Base-by-base conservation (phyloP, 2,113 vertebrate genomes). In the Hystrix cristata region DNA sequence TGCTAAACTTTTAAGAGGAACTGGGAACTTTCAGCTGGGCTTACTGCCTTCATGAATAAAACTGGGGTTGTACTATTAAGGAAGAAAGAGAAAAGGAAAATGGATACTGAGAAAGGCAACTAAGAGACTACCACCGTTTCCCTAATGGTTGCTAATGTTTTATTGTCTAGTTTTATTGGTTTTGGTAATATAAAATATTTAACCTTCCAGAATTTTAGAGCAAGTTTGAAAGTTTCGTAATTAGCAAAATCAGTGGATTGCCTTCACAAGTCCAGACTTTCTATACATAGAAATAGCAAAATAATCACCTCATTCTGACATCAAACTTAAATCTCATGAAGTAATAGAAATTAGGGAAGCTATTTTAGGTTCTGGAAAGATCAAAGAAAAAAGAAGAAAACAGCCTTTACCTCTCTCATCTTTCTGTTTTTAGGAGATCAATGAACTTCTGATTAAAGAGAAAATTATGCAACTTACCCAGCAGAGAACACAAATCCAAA, bases 341-440 rank as follows among this genome's bases (percentile, higher is more conserved):
- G 18, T 94, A 95, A 91, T 65, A 27, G 46, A 88, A 93, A 94
- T 48, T 97, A 31, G 15, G 87, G 71, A 92, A 38, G 53, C 29
- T 72, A 46, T 60, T 86, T 43, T 89, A 92, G 38, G 34, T 76
- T 97, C 64, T 80, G 31, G 53, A 80, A 62, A 90, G 65, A 96
- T 81, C 67, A 0, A 94, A 95, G 71, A 34, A 96, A 96, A 95
- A 92, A 71, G 34, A 5, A 79, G 55, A 62, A 51, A 55, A 48
- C n/a, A 7, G 2, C 13, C 48, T 55, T 60, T 46, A 46, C 60
- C 29, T 86, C 57, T 95, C 23, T 97, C 11, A n/a, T 97, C 69
- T 88, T 96, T 97, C 57, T 82, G 5, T 96, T 92, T 96, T 80
- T 97, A 99, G 99, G 99, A 98, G 95, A 99, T 97, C 67, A 98